These are phyloP conservation scores for Oophaga sylvatica DNA, from an alignment of 2,797 vertebrate species.

Conservation along the genomic window DNA sequence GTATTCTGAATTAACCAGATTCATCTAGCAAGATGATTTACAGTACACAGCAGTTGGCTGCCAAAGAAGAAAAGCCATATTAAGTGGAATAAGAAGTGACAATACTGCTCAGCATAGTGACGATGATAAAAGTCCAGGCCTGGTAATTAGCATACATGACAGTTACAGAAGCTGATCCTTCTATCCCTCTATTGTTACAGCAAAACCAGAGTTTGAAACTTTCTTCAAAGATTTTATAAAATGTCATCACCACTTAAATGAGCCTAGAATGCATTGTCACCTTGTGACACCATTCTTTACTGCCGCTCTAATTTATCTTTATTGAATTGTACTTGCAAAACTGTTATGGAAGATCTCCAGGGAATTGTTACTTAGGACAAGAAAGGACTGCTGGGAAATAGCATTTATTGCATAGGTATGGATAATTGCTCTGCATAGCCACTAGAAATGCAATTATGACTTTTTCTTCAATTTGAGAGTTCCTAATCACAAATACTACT, in stretches of 20 bases:
- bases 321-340: conserved; percentile 41
- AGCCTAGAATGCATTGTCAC: conserved; percentile 38
- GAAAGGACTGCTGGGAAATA: neutral
- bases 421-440: neutral
- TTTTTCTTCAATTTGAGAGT: neutral
- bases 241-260: conserved; percentile 49
- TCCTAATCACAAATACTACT: neutral
- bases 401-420: neutral
- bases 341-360: conserved; percentile 22
- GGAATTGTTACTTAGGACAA: neutral
- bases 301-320: conserved; percentile 50
- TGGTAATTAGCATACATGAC: conserved; percentile 46
- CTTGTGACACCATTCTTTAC: conserved; percentile 24
- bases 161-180: conserved; percentile 3
- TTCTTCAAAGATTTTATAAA: conserved; percentile 50
- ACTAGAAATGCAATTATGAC: neutral
- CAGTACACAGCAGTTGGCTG: conserved; percentile 35
- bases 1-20: conserved; percentile 32
- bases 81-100: conserved; percentile 54
- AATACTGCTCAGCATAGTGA: conserved; percentile 45
- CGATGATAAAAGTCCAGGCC: conserved; percentile 37
- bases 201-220: conserved; percentile 30
- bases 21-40: conserved; percentile 34
- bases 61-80: conserved; percentile 54
- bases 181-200: conserved; percentile 45